Percentiles rank a stretch among this genome's conserved stretches.
phyloP scores from a whole-genome alignment of 2,113 vertebrate species.

The Pipa parva region DNA sequence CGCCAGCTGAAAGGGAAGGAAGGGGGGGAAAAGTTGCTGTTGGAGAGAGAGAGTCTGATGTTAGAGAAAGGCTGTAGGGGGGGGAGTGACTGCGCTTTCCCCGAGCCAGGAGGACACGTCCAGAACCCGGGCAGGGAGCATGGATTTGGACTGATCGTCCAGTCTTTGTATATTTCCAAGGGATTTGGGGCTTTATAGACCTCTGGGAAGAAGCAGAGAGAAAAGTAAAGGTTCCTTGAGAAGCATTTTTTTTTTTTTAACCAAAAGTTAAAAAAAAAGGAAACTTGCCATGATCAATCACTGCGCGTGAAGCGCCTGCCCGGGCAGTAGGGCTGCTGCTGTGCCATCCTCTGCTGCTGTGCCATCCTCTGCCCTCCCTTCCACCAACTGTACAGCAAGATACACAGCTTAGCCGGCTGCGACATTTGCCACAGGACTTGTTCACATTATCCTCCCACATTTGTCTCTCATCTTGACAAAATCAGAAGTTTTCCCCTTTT shows the following conservation, averaged over 20 bases:
- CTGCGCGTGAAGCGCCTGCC: slow-evolving; percentile 6
- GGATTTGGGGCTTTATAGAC: too few species aligned
- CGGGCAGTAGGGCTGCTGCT: too few species aligned
- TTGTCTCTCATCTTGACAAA: slow-evolving; percentile 12
- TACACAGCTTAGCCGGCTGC: not conserved
- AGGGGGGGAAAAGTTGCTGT: slow-evolving; percentile 69
- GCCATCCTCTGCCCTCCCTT: slow-evolving; percentile 1
- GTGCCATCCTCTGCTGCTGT: too few species aligned
- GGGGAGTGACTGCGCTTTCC: slow-evolving; percentile 72
- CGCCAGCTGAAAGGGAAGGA: slow-evolving; percentile 58
- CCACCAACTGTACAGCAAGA: slow-evolving; percentile 10
- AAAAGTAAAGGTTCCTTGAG: slow-evolving; percentile 12
- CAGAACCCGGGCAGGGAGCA: slow-evolving; percentile 50
- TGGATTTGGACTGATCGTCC: slow-evolving; percentile 56
- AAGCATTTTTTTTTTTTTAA: too few species aligned
- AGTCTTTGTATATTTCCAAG: not conserved
- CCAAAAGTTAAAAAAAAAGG: slow-evolving; percentile 16
- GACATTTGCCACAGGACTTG: slow-evolving; percentile 8
- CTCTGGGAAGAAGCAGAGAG: too few species aligned
- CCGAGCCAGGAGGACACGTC: slow-evolving; percentile 44
- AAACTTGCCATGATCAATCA: slow-evolving; percentile 24
- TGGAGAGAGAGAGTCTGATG: slow-evolving; percentile 69
- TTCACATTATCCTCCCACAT: not conserved
- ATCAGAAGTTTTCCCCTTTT: slow-evolving; percentile 21
- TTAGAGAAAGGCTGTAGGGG: slow-evolving; percentile 61